A percentile compares a stretch with the other conserved stretches of the same genome.
phyloP scores from a whole-genome alignment of 1,140 invertebrate species.

The Steinernema khuongi region DNA sequence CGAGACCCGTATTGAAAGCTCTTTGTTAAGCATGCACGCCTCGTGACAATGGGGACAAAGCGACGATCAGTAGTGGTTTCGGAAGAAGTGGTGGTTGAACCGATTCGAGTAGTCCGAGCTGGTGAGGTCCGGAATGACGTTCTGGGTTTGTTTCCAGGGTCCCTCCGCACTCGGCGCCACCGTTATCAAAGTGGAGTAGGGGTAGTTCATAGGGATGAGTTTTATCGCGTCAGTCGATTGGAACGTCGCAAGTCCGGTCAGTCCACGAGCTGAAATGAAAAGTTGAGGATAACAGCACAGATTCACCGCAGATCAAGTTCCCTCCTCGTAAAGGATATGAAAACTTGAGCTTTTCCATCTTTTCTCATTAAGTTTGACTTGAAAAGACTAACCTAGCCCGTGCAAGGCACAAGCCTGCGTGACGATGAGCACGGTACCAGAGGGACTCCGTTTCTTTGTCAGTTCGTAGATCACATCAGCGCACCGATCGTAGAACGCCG shows the following conservation, averaged over 20 bases:
- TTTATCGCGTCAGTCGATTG: neutral
- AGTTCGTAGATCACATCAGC: neutral
- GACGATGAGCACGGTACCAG: neutral
- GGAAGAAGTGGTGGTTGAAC: neutral
- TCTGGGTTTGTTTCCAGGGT: neutral
- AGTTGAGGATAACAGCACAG: neutral
- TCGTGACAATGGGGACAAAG: too few relatives aligned
- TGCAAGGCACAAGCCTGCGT: neutral
- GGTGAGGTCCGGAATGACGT: neutral
- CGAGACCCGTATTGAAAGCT: too few relatives aligned
- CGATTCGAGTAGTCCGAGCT: neutral
- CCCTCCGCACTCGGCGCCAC: neutral
- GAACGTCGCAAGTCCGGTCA: neutral
- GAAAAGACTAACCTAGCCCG: neutral
- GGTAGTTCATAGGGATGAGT: neutral
- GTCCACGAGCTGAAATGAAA: conserved; percentile 2
- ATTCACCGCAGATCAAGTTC: too few relatives aligned
- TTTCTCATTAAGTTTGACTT: neutral
- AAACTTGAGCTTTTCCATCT: too few relatives aligned
- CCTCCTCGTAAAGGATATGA: too few relatives aligned
- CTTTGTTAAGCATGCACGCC: too few relatives aligned
- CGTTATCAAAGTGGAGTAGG: neutral
- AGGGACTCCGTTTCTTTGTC: neutral
- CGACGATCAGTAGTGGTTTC: neutral
- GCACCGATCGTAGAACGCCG: neutral